Evolutionary conservation across 2,113 vertebrate species (phyloP).

Genomic region (Uropsilus gracilis): DNA sequence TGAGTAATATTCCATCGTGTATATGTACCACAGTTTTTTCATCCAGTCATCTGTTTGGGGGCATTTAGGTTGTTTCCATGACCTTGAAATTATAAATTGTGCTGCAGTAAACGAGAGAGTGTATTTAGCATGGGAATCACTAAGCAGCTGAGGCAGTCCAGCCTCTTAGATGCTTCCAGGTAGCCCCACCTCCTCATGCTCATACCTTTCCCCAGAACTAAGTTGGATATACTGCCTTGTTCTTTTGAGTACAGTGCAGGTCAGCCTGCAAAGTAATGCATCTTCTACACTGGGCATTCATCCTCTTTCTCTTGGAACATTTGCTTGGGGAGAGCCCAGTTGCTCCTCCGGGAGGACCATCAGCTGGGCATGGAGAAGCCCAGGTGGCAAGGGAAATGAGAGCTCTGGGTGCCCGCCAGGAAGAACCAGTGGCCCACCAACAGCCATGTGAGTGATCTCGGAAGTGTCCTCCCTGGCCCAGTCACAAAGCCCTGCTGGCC

Average conservation of each 20-base stretch:
- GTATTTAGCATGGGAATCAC: not conserved
- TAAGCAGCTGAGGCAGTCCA: not conserved
- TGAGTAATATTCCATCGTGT: too few relatives aligned
- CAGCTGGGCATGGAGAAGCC: not conserved
- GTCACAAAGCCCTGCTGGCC: not conserved
- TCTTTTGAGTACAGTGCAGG: not conserved
- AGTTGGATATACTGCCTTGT: not conserved
- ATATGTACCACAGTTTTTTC: too few relatives aligned
- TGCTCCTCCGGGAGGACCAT: not conserved
- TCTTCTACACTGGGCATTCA: too few relatives aligned
- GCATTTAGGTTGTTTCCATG: too few relatives aligned
- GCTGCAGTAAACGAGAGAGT: too few relatives aligned
- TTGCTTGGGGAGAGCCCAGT: not conserved
- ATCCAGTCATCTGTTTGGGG: too few relatives aligned
- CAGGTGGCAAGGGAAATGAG: not conserved
- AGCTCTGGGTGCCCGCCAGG: not conserved
- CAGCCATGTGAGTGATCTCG: not conserved
- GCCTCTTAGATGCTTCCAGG: not conserved
- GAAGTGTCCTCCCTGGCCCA: not conserved
- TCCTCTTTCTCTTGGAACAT: not conserved
- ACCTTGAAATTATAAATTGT: too few relatives aligned
- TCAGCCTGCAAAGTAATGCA: not conserved
- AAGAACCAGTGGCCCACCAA: not conserved
- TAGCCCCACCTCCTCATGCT: not conserved
- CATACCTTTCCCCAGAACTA: not conserved